Percentiles rank a stretch among this genome's conserved stretches.
phyloP scores from a whole-genome alignment of 2,797 vertebrate genomes.

The Lacerta viridis region DNA sequence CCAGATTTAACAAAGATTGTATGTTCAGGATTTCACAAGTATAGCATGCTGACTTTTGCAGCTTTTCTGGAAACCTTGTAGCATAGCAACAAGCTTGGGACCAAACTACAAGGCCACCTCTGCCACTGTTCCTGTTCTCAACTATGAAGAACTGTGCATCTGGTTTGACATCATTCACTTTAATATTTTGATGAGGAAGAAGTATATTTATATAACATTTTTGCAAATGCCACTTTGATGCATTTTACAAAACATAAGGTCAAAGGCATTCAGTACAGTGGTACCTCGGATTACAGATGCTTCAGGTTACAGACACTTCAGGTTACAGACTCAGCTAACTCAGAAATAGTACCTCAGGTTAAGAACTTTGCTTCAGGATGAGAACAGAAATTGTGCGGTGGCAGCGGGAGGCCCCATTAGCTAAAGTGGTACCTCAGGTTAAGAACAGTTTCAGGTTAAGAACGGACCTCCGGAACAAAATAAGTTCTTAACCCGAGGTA shows the following conservation, averaged over 20 bases:
- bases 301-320: no score
- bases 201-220: not conserved
- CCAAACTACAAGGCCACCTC: not conserved
- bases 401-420: no score
- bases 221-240: conserved; percentile 12
- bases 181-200: not conserved
- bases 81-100: conserved; percentile 74
- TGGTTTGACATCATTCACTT: not conserved
- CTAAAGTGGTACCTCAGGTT: no score
- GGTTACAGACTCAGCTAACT: no score
- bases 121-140: not conserved
- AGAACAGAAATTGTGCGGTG: no score
- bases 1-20: conserved; percentile 53
- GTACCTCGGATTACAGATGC: no score
- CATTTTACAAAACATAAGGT: conserved; percentile 8
- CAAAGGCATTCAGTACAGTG: not conserved
- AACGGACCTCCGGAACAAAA: no score
- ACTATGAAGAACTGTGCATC: not conserved
- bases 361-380: no score
- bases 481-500: no score
- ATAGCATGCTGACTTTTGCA: conserved; percentile 60
- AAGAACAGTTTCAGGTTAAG: no score
- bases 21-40: conserved; percentile 50
- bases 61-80: conserved; percentile 70
- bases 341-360: no score